Conservation (phyloP, 2,888 invertebrate genomes). For the Synergus itoensis region DNA sequence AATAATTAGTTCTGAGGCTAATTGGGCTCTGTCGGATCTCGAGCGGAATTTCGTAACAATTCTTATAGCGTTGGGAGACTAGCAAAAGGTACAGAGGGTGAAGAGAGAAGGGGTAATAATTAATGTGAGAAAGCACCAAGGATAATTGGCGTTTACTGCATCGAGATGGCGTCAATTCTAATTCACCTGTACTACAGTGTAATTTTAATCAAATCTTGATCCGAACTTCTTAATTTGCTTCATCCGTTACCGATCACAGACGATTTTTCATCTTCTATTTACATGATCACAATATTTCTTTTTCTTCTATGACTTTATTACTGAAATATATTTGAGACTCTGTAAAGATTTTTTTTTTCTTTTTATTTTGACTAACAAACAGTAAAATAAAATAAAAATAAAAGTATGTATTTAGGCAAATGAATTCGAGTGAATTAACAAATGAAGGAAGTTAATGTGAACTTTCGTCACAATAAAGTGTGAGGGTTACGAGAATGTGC, state of each 20-base stretch:
- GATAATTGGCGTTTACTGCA: constrained; percentile 59
- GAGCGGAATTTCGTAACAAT: constrained; percentile 61
- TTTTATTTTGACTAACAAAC: too few relatives aligned
- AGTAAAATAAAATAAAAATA: background rate
- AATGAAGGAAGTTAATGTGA: background rate
- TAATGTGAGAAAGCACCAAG: constrained; percentile 67
- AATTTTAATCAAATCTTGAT: constrained; percentile 2
- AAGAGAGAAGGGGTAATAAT: constrained; percentile 50
- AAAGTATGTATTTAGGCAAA: background rate
- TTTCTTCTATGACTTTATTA: background rate
- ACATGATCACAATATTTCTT: background rate
- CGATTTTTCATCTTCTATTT: background rate
- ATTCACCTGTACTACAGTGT: constrained; percentile 7
- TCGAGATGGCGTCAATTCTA: constrained; percentile 29
- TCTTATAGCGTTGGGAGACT: constrained; percentile 18
- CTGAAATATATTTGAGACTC: too few relatives aligned
- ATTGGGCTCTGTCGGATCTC: constrained; percentile 56
- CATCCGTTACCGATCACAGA: constrained; percentile 26
- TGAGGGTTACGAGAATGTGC: constrained; percentile 1
- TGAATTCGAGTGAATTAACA: background rate
- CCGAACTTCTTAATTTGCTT: constrained; percentile 26
- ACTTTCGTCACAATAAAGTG: background rate
- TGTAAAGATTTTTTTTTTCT: too few relatives aligned
- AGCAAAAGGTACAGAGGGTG: constrained; percentile 10
- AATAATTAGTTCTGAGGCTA: constrained; percentile 47